Percentiles rank a stretch among this genome's conserved stretches.
phyloP scores from a whole-genome alignment of 2,888 invertebrate species.

The Chalcosyrphus nemorum region DNA sequence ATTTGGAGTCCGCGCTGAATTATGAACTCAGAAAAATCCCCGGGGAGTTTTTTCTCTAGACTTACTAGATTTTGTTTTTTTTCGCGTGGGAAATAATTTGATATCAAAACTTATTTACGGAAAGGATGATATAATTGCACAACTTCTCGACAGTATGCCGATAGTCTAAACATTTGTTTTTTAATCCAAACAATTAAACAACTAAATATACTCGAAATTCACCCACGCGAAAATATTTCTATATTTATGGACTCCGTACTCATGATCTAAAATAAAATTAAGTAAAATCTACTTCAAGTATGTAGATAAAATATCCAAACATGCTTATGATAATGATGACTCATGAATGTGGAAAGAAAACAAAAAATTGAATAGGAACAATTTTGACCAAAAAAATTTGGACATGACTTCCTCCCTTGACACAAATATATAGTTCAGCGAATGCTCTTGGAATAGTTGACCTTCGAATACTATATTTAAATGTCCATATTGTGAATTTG shows the following conservation, averaged over 20 bases:
- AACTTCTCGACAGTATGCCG: not conserved
- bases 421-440: not conserved
- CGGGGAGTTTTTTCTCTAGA: too few species aligned
- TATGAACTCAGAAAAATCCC: too few species aligned
- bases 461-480: not conserved
- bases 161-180: not conserved
- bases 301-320: constrained; percentile 13
- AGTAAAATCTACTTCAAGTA: constrained; percentile 52
- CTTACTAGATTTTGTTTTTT: too few species aligned
- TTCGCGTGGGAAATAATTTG: too few species aligned
- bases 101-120: not conserved
- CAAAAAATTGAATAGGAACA: not conserved
- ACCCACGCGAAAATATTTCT: constrained; percentile 1
- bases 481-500: not conserved
- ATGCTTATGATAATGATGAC: constrained; percentile 13
- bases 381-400: not conserved
- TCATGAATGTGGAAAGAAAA: constrained; percentile 11
- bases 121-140: not conserved
- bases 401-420: not conserved
- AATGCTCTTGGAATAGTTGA: not conserved
- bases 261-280: constrained; percentile 53
- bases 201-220: constrained; percentile 6
- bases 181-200: not conserved
- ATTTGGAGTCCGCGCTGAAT: too few species aligned
- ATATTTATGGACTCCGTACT: constrained; percentile 41